phyloP scores from a whole-genome alignment of 2,113 vertebrate species.

The Corvus moneduloides region DNA sequence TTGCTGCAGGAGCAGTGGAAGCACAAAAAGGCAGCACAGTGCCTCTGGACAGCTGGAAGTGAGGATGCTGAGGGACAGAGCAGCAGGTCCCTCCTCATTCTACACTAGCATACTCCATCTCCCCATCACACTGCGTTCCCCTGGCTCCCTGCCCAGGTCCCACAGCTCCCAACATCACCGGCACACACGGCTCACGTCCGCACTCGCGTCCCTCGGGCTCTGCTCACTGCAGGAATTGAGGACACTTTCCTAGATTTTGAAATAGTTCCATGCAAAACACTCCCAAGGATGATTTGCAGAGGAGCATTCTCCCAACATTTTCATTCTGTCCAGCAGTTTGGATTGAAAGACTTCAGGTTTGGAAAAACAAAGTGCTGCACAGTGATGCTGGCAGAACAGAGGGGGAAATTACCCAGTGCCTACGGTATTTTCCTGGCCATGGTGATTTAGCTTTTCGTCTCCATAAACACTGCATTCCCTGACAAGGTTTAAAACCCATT shows the following conservation, averaged over 20 bases:
- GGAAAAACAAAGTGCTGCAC: background rate
- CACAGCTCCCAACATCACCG: background rate
- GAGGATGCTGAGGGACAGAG: background rate
- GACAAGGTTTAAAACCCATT: slow-evolving; percentile 30
- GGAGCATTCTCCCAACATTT: background rate
- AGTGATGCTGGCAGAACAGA: background rate
- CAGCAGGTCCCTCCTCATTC: background rate
- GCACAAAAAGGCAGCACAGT: background rate
- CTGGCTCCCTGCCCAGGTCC: background rate
- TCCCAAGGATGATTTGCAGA: background rate
- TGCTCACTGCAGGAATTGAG: background rate
- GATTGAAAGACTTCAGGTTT: background rate
- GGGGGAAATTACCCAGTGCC: background rate
- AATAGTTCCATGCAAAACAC: background rate
- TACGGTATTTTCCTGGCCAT: background rate
- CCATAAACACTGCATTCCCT: background rate
- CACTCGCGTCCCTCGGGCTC: background rate
- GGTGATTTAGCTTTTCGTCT: background rate
- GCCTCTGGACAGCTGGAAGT: background rate
- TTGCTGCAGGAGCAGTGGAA: background rate
- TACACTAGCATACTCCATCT: background rate
- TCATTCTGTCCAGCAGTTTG: background rate
- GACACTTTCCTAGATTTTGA: background rate
- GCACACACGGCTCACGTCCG: background rate
- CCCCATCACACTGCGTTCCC: background rate